Evolutionary conservation across 2,888 invertebrate species (phyloP), one percentile per base, ranked within the genome.

Genomic region (Phlogophora meticulosa): DNA sequence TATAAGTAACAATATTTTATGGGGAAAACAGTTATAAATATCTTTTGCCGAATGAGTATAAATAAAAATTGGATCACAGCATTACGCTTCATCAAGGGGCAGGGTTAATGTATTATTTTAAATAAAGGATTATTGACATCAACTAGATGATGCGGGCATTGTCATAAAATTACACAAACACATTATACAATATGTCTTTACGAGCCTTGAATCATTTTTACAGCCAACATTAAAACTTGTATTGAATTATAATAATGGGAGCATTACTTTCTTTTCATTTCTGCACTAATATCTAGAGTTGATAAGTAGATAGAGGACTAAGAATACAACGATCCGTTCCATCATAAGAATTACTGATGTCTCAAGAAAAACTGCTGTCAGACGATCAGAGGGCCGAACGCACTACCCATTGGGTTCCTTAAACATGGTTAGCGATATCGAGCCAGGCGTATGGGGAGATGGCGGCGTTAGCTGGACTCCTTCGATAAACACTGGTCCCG

Each of bases 131-230:
- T 78, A 78, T 73, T 71, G 68, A 61, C 59, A 71, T 61, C 53
- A 79, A 80, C 64, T 81, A 82, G 81, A 78, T 69, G 72, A 88
- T 86, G 94, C 94, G 94, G 94, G 94, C 80, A 68, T 82, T 63
- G 80, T 85, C 84, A 87, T 93, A 91, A 93, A 92, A 90, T 90
- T 84, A 88, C 36, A 90, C 87, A 87, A 86, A 87, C 75, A 76
- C 85, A 85, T 85, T 86, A 88, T 85, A 88, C 86, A 89, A 88
- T 87, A 89, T 88, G 86, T 85, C 76, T 93, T 94, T 92, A 94
- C 87, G 90, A 85, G 82, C 83, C 75, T 86, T 85, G 84, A 90
- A 91, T 92, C 84, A 90, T 90, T 93, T 74, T 91, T 90, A 92
- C 87, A 79, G 81, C 88, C 72, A 78, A 84, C 82, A 84, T 91